Conservation (phyloP, 37 sponge, comb jelly and placozoan genomes). For the Amphimedon queenslandica region DNA sequence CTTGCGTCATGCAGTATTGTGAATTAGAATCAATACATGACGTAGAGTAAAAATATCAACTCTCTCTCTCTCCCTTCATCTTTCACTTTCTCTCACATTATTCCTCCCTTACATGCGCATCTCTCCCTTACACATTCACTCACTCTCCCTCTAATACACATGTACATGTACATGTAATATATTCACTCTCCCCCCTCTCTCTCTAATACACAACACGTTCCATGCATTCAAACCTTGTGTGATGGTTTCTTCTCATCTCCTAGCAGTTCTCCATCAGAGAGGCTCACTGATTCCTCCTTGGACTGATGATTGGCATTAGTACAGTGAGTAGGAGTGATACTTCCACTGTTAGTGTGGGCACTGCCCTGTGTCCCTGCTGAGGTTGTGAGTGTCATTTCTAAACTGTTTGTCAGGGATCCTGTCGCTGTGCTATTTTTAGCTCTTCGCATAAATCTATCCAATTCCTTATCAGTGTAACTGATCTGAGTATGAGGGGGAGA, state of each 20-base stretch:
- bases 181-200: no score
- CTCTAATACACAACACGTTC: no score
- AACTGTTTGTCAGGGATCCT: constrained; percentile 11
- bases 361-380: no score
- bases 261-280: background rate
- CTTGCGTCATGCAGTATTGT: no score
- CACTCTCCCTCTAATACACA: no score
- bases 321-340: background rate
- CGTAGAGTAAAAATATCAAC: no score
- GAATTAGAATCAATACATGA: no score
- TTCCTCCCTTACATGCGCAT: no score
- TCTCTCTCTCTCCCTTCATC: no score
- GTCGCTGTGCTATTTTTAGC: background rate
- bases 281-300: background rate
- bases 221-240: background rate
- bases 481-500: constrained; percentile 27
- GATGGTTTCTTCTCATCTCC: background rate
- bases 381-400: background rate
- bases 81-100: no score
- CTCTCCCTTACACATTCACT: no score
- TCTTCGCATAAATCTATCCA: constrained; percentile 37
- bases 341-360: background rate
- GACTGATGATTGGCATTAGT: background rate
- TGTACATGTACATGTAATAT: no score
- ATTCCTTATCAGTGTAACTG: constrained; percentile 43